Conservation (phyloP, 2,888 invertebrate species). For the Drosophila falleni region DNA sequence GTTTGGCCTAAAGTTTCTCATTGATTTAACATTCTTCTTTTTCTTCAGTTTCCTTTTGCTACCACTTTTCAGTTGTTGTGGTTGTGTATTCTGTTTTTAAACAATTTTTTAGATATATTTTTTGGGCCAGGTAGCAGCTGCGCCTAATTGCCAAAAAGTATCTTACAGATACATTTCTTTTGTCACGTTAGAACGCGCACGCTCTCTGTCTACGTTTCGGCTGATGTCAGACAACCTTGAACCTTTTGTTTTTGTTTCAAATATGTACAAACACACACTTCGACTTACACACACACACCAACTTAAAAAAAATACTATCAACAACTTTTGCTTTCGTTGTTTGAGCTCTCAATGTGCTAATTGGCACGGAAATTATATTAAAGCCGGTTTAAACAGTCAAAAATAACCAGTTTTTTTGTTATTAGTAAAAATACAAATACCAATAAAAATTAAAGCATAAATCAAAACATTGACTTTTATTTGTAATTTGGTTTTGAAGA, state of each 20-base stretch:
- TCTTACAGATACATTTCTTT: constrained; percentile 76
- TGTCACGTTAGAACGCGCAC: constrained; percentile 71
- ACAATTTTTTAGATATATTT: constrained; percentile 22
- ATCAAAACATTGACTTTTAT: constrained; percentile 31
- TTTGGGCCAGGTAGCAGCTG: constrained; percentile 75
- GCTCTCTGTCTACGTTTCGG: constrained; percentile 13
- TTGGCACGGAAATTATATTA: constrained; percentile 74
- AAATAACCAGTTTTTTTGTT: constrained; percentile 60
- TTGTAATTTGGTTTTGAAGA: neutral
- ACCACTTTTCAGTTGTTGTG: constrained; percentile 34
- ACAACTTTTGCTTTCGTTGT: constrained; percentile 76
- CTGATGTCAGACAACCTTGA: constrained; percentile 79
- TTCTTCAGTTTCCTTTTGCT: constrained; percentile 6
- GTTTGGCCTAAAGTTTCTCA: constrained; percentile 54
- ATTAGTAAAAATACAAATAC: constrained; percentile 26
- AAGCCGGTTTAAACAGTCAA: constrained; percentile 68
- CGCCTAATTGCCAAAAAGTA: constrained; percentile 73
- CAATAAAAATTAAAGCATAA: constrained; percentile 18
- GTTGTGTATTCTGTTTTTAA: constrained; percentile 7
- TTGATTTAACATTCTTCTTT: constrained; percentile 28
- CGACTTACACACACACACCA: constrained; percentile 1
- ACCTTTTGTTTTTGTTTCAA: constrained; percentile 69
- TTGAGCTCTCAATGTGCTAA: constrained; percentile 60
- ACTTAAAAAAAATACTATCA: constrained; percentile 55
- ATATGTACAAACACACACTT: constrained; percentile 9